These are phyloP conservation scores for Lycia hirtaria DNA, from an alignment of 2,888 invertebrate species.

Conservation along the genomic window DNA sequence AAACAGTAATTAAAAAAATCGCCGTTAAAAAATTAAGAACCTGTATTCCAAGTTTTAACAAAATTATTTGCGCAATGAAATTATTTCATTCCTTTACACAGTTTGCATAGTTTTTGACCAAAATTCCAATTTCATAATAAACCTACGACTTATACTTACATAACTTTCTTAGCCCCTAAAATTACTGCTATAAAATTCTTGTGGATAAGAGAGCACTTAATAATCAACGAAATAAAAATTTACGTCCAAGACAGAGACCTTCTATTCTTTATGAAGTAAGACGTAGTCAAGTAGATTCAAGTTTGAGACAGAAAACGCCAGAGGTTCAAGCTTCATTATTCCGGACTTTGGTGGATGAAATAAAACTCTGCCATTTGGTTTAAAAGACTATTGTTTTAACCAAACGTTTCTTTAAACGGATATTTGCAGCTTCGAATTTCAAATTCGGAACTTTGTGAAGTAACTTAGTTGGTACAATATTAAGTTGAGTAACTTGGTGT, in stretches of 20 bases:
- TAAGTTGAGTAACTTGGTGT: background rate
- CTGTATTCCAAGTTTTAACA: too few species aligned
- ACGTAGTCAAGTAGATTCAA: background rate
- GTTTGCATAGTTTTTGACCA: too few species aligned
- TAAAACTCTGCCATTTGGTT: slow-evolving; percentile 17
- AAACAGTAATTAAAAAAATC: too few species aligned
- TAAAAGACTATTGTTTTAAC: slow-evolving; percentile 12
- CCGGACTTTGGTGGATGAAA: slow-evolving; percentile 1
- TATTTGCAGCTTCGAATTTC: slow-evolving; percentile 21
- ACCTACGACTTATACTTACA: too few species aligned
- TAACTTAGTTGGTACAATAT: too few species aligned
- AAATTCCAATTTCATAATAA: too few species aligned
- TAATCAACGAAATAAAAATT: slow-evolving; percentile 14
- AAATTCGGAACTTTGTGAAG: slow-evolving; percentile 13
- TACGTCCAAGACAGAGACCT: background rate
- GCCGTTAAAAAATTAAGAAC: too few species aligned
- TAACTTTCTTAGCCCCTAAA: background rate
- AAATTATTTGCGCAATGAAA: too few species aligned
- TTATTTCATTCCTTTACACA: background rate
- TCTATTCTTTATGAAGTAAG: slow-evolving; percentile 8
- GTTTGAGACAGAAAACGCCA: slow-evolving; percentile 1
- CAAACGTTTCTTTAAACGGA: slow-evolving; percentile 18
- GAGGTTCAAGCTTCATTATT: slow-evolving; percentile 8
- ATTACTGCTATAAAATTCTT: background rate
- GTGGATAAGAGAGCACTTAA: background rate